phyloP scores from a whole-genome alignment of 2,797 vertebrate species.

The Lepilemur septentrionalis region DNA sequence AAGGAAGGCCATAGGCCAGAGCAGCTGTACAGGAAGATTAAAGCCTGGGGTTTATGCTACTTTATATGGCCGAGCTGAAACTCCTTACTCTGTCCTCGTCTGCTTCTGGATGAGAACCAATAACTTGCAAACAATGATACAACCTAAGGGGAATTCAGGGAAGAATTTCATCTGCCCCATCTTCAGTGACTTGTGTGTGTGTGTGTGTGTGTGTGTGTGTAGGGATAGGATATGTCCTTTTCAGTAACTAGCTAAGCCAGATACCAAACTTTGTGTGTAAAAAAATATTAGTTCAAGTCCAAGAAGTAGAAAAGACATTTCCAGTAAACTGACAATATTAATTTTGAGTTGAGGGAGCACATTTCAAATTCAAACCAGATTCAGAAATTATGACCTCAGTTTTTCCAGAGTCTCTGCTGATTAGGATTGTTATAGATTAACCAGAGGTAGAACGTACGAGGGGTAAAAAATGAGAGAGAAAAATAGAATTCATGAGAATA shows the following conservation, averaged over 20 bases:
- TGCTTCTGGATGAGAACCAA: conserved; percentile 62
- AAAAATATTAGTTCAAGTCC: background rate
- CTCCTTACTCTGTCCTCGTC: background rate
- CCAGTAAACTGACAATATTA: conserved; percentile 29
- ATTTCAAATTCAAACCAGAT: conserved; percentile 63
- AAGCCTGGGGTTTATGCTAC: background rate
- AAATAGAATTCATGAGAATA: conserved; percentile 2
- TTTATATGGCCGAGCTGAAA: conserved; percentile 53
- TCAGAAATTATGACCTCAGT: conserved; percentile 59
- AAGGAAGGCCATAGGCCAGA: background rate
- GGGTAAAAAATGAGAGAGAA: background rate
- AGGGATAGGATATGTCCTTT: background rate
- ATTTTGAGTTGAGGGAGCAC: conserved; percentile 38
- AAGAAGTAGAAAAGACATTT: conserved; percentile 6
- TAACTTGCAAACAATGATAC: conserved; percentile 63
- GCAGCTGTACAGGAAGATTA: background rate
- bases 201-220: background rate
- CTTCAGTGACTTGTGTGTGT: background rate
- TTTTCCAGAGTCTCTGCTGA: conserved; percentile 27
- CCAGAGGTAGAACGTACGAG: background rate
- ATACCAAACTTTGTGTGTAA: conserved; percentile 31
- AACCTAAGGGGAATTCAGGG: conserved; percentile 56
- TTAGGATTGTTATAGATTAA: conserved; percentile 37
- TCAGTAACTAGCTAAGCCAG: conserved; percentile 32
- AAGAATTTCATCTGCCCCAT: background rate